Evolutionary conservation across 2,888 invertebrate species (phyloP), one percentile per base, ranked within the genome.

Genomic region (Eupithecia tripunctaria): DNA sequence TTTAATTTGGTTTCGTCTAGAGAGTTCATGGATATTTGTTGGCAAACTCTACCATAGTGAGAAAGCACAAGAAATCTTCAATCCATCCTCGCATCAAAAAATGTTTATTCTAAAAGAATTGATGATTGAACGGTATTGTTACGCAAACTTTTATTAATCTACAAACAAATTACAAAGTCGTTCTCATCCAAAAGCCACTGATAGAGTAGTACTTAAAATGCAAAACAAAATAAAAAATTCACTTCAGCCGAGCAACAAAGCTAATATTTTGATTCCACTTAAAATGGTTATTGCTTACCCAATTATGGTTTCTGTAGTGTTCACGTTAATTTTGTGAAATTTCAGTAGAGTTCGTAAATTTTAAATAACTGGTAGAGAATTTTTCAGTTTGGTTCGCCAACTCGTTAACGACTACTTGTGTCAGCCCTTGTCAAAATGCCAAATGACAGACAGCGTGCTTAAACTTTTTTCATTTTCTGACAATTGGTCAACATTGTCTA

Each of bases 211-310:
- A 25, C 56, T 51, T 25, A 25, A 56, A 56, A 56, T 56, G 60
- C 29, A 60, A 29, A 60, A 29, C 62, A 10, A 63, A 36, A 36
- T 63, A n/a, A n/a, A 36, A 63, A 36, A 29, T 63, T 51, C 32
- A 63, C 36, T 32, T 36, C 62, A n/a, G n/a, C 7, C 62, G n/a
- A 12, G n/a, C 32, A 10, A 32, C 36, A 32, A 62, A 18, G 60
- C 32, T 62, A 63, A 63, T 63, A 36, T 36, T 63, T 63, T 32
- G 18, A 62, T 32, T 32, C 18, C 36, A 32, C 62, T 63, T 32
- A 29, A 29, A 60, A 60, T n/a, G 10, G 62, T 10, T 12, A 12
- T 62, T 62, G n/a, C 62, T 36, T 63, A 32, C n/a, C 36, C 36
- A 32, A 4, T 63, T n/a, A n/a, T n/a, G n/a, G 62, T 10, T 62